phyloP scores from a whole-genome alignment of 2,113 vertebrate species.

The Pogona vitticeps region DNA sequence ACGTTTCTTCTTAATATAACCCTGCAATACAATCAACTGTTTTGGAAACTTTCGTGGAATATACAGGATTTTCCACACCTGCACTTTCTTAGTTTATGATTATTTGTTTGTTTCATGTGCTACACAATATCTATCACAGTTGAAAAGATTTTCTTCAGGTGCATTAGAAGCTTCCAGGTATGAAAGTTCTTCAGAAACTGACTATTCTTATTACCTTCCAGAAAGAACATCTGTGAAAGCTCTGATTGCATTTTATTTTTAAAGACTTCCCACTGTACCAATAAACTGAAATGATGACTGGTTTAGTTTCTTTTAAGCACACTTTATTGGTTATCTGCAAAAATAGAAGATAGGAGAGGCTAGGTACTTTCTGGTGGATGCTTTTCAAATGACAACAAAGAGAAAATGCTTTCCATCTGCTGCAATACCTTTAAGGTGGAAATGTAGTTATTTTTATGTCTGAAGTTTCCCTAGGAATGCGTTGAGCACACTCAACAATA shows the following conservation, averaged over 20 bases:
- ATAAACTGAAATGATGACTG: constrained; percentile 51
- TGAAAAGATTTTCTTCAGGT: constrained; percentile 60
- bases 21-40: not conserved
- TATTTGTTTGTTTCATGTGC: constrained; percentile 51
- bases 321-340: constrained; percentile 58
- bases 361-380: constrained; percentile 45
- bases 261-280: constrained; percentile 40
- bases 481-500: constrained; percentile 53
- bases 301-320: constrained; percentile 48
- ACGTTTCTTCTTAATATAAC: not conserved
- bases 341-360: constrained; percentile 40
- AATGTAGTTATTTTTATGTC: constrained; percentile 52
- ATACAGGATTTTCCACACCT: not conserved
- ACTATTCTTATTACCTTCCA: constrained; percentile 58
- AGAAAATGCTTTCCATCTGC: constrained; percentile 47
- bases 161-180: constrained; percentile 58
- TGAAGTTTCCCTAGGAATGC: constrained; percentile 46
- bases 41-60: not conserved
- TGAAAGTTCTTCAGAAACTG: constrained; percentile 51
- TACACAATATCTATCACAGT: constrained; percentile 16
- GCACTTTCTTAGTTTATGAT: constrained; percentile 19
- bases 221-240: constrained; percentile 66
- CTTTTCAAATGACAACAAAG: constrained; percentile 32
- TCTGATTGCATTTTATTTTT: constrained; percentile 48
- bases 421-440: constrained; percentile 37